phyloP scores from a whole-genome alignment of 2,888 invertebrate genomes.

The Melolontha melolontha region DNA sequence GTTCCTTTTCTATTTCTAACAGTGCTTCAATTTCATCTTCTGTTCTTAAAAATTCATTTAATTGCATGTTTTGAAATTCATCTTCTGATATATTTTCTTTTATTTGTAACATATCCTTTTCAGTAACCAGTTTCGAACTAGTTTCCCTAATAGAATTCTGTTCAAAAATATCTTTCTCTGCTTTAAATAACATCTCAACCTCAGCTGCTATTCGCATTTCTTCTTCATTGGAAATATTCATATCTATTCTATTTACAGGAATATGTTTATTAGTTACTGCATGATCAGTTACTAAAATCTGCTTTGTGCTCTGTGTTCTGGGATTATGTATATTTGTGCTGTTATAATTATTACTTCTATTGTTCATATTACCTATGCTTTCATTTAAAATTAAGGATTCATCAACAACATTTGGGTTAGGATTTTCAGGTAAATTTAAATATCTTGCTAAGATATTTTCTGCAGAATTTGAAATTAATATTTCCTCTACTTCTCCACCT shows the following conservation, averaged over 20 bases:
- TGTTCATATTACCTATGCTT: background rate
- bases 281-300: background rate
- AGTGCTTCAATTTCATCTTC: constrained; percentile 40
- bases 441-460: constrained; percentile 73
- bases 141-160: constrained; percentile 51
- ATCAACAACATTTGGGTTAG: constrained; percentile 61
- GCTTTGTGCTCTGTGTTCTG: background rate
- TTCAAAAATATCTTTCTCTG: constrained; percentile 54
- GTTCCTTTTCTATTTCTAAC: constrained; percentile 30
- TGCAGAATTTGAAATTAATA: constrained; percentile 70
- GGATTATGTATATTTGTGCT: constrained; percentile 27
- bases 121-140: constrained; percentile 34
- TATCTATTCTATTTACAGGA: constrained; percentile 2
- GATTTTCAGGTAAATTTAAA: constrained; percentile 69
- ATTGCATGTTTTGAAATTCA: background rate
- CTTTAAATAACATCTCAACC: constrained; percentile 54
- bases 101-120: constrained; percentile 28
- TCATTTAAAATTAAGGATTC: constrained; percentile 41
- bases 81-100: background rate
- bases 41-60: background rate
- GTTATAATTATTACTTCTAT: background rate
- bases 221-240: constrained; percentile 44
- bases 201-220: constrained; percentile 51
- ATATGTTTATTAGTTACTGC: background rate
- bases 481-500: constrained; percentile 80